Evolutionary conservation across 2,113 vertebrate species (phyloP).

Genomic region (Gnathonemus echidnorhynchus): DNA sequence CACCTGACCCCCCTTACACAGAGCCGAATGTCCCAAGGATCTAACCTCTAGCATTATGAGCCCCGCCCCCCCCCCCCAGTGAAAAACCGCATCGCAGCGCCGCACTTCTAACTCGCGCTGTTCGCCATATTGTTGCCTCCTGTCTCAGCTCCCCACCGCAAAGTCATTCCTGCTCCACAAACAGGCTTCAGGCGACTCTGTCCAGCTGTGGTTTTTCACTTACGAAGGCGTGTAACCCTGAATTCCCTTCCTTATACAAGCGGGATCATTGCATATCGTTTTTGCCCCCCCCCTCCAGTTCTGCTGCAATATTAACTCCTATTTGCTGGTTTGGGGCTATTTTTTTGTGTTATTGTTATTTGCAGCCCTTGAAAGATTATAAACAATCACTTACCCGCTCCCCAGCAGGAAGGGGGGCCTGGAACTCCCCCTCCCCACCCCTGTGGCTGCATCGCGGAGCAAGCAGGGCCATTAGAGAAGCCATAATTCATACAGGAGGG

Average conservation of each 20-base stretch:
- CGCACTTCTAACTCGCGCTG: neutral
- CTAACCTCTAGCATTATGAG: neutral
- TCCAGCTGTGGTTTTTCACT: neutral
- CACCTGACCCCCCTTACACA: neutral
- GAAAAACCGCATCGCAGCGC: neutral
- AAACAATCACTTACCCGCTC: neutral
- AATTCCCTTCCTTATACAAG: neutral
- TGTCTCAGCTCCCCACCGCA: neutral
- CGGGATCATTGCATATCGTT: neutral
- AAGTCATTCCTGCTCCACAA: neutral
- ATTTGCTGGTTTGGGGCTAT: neutral
- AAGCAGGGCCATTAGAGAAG: neutral
- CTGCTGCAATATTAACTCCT: neutral
- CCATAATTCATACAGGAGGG: neutral
- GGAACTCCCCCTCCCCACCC: neutral
- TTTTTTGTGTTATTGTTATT: neutral
- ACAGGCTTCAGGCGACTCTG: neutral
- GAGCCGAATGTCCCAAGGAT: neutral
- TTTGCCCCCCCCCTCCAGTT: neutral
- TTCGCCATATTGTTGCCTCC: neutral
- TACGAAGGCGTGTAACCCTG: neutral
- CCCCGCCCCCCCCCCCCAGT: neutral
- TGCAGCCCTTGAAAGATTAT: neutral
- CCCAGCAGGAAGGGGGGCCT: neutral
- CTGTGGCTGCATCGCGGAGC: neutral